Evolutionary conservation across 1,140 invertebrate genomes (phyloP).

Genomic region (Papilio dardanus): DNA sequence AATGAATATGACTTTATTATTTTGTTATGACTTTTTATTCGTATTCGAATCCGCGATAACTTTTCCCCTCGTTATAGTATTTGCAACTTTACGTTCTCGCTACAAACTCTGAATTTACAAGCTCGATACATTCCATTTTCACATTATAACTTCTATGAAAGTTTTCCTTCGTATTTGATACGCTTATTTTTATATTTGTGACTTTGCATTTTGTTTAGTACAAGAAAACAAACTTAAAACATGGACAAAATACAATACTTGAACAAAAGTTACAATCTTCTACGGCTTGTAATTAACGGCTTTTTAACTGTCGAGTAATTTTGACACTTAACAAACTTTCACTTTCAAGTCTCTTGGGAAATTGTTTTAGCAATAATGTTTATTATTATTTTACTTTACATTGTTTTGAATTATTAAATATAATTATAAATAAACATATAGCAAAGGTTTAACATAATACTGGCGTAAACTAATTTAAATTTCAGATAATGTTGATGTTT

Average conservation of each 20-base stretch:
- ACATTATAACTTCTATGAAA: slow-evolving; percentile 11
- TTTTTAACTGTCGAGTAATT: too few species aligned
- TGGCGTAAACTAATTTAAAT: slow-evolving; percentile 3
- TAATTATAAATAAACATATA: not conserved
- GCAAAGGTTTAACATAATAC: not conserved
- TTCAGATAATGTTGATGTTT: slow-evolving; percentile 18
- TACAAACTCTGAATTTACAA: slow-evolving; percentile 8
- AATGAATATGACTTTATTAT: too few species aligned
- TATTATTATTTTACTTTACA: too few species aligned
- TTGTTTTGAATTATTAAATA: not conserved
- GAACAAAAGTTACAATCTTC: too few species aligned
- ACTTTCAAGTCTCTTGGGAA: too few species aligned
- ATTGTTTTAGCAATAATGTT: too few species aligned
- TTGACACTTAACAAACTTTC: too few species aligned
- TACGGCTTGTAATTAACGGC: too few species aligned
- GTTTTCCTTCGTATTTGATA: not conserved
- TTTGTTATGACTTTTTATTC: not conserved
- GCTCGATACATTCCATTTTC: not conserved
- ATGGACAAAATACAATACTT: too few species aligned
- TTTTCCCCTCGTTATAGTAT: slow-evolving; percentile 13
- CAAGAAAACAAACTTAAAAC: too few species aligned
- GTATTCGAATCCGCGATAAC: not conserved
- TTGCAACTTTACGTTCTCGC: slow-evolving; percentile 2
- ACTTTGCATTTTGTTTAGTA: not conserved
- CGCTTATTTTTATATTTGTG: not conserved